phyloP scores from a whole-genome alignment of 2,113 vertebrate species.

The Gobio gobio region DNA sequence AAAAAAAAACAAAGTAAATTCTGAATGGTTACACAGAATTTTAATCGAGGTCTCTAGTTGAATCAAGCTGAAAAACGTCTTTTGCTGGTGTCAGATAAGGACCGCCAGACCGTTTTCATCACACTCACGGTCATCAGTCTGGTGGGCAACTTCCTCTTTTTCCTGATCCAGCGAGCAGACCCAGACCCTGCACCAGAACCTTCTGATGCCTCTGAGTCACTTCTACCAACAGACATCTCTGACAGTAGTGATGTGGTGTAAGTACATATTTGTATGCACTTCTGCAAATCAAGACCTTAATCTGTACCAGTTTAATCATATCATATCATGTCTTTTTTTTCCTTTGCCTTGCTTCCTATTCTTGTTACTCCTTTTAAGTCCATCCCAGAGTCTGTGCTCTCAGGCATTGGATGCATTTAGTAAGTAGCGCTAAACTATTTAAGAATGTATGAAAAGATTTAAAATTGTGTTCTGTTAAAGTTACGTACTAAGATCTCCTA shows the following conservation, averaged over 20 bases:
- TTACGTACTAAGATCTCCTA: neutral
- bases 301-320: neutral
- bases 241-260: slow-evolving; percentile 53
- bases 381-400: slow-evolving; percentile 68
- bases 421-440: slow-evolving; percentile 71
- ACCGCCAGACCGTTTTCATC: slow-evolving; percentile 94
- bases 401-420: slow-evolving; percentile 90
- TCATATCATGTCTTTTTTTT: neutral
- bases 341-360: neutral
- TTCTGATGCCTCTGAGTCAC: slow-evolving; percentile 62
- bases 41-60: neutral
- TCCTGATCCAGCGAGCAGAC: slow-evolving; percentile 89
- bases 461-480: neutral
- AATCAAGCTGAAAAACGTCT: neutral
- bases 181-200: slow-evolving; percentile 53
- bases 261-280: neutral
- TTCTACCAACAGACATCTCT: slow-evolving; percentile 60
- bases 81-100: slow-evolving; percentile 79
- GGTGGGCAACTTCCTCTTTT: slow-evolving; percentile 94
- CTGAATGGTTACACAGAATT: neutral
- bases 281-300: slow-evolving; percentile 15
- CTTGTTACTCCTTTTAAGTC: slow-evolving; percentile 67
- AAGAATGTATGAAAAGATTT: neutral
- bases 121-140: slow-evolving; percentile 95
- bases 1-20: neutral